phyloP scores from a whole-genome alignment of 2,888 invertebrate genomes.

The Apamea crenata region DNA sequence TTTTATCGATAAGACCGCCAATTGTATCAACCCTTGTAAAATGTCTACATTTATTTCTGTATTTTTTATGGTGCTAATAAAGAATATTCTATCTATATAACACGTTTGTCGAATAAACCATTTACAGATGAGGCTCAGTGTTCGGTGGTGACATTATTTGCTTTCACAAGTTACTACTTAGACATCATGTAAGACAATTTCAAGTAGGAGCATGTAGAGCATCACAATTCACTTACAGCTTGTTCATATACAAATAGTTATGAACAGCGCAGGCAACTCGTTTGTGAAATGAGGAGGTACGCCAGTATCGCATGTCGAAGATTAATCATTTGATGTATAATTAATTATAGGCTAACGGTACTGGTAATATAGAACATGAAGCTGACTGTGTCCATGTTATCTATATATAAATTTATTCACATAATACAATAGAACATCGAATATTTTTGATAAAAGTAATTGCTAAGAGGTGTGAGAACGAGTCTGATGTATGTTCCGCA shows the following conservation, averaged over 20 bases:
- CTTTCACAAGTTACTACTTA: not conserved
- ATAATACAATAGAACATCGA: not conserved
- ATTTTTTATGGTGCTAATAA: not conserved
- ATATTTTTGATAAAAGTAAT: not conserved
- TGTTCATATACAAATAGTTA: not conserved
- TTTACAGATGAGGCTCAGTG: not conserved
- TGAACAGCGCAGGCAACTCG: not conserved
- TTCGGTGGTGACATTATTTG: slow-evolving; percentile 26
- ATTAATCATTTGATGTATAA: slow-evolving; percentile 18
- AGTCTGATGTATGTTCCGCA: not conserved
- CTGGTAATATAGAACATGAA: not conserved
- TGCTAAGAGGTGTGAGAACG: not conserved
- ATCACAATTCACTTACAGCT: slow-evolving; percentile 4
- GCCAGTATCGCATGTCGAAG: not conserved
- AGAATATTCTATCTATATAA: not conserved
- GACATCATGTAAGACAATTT: not conserved
- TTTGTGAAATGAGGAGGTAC: slow-evolving; percentile 10
- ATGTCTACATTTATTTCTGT: not conserved
- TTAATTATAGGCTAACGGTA: not conserved
- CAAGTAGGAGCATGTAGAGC: not conserved
- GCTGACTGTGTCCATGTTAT: not conserved
- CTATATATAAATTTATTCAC: not conserved
- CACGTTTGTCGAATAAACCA: slow-evolving; percentile 16
- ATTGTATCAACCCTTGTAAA: not conserved
- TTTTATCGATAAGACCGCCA: not conserved